These are phyloP conservation scores for Pogonocichla stellata DNA, from an alignment of 2,113 vertebrate genomes.

Conservation along the genomic window DNA sequence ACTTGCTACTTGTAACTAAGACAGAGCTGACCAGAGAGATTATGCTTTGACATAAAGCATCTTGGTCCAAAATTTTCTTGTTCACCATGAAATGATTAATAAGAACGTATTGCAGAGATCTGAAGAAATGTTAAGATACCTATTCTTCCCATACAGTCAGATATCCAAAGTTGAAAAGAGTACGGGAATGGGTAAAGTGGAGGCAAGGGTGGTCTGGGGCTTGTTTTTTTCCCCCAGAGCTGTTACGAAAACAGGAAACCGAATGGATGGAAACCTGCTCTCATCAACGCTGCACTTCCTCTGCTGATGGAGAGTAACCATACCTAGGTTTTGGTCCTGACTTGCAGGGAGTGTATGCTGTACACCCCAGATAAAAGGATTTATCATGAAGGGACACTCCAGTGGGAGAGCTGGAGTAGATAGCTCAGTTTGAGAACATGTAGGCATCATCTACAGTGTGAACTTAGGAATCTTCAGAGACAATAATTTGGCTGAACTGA, in stretches of 20 bases:
- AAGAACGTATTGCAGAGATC: not conserved
- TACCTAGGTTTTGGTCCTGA: not conserved
- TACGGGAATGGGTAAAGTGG: not conserved
- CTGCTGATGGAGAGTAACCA: not conserved
- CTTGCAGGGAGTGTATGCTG: not conserved
- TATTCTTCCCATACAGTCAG: not conserved
- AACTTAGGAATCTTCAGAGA: not conserved
- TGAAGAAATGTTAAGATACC: not conserved
- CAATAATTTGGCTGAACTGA: not conserved
- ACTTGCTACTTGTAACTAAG: not conserved
- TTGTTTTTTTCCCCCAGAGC: not conserved
- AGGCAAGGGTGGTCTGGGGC: not conserved
- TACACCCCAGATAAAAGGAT: not conserved
- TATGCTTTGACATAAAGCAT: not conserved
- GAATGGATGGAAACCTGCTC: not conserved
- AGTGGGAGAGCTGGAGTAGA: not conserved
- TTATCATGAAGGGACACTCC: not conserved
- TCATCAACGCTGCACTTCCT: not conserved
- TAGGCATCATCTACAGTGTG: not conserved
- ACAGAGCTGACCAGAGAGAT: not conserved
- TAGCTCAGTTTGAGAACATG: not conserved
- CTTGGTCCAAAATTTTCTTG: not conserved
- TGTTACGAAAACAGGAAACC: not conserved
- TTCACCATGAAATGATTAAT: not conserved
- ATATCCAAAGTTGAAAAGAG: not conserved